Percentiles rank a stretch among this genome's conserved stretches.
These are phyloP conservation scores for Homarus americanus DNA, from an alignment of 1,140 invertebrate species.

Conservation along the genomic window DNA sequence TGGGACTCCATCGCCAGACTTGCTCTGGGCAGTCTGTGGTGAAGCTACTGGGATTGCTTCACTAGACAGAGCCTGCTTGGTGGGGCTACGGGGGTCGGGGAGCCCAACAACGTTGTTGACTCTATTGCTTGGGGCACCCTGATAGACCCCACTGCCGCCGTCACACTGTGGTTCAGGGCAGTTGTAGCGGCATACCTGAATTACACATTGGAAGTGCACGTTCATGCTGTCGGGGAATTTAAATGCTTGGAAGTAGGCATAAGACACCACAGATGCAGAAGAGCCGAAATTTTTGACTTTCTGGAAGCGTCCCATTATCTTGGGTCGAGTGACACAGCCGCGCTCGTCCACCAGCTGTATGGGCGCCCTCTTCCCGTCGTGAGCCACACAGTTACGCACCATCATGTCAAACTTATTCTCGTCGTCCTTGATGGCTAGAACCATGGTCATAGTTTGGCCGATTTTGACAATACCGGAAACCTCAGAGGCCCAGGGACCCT, in stretches of 20 bases:
- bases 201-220: conserved; percentile 97
- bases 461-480: conserved; percentile 97
- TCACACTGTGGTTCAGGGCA: conserved; percentile 94
- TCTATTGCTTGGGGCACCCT: conserved; percentile 40
- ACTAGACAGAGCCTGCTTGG: not conserved
- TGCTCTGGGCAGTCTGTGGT: conserved; percentile 31
- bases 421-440: conserved; percentile 95
- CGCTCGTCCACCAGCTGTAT: conserved; percentile 95
- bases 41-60: not conserved
- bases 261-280: conserved; percentile 94
- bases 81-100: conserved; percentile 50
- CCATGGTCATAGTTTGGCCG: conserved; percentile 97
- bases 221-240: conserved; percentile 98
- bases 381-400: conserved; percentile 94
- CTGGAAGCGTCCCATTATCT: conserved; percentile 95
- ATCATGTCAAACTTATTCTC: conserved; percentile 98
- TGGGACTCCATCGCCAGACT: conserved; percentile 16
- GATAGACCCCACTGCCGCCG: conserved; percentile 72
- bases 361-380: conserved; percentile 91
- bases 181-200: conserved; percentile 95
- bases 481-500: conserved; percentile 96
- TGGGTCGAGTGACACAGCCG: conserved; percentile 93
- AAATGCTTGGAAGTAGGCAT: conserved; percentile 95
- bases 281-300: conserved; percentile 97
- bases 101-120: not conserved